A percentile compares a stretch with the other conserved stretches of the same genome.
Conservation (phyloP, 2,888 invertebrate species). For the Poecilus cupreus region DNA sequence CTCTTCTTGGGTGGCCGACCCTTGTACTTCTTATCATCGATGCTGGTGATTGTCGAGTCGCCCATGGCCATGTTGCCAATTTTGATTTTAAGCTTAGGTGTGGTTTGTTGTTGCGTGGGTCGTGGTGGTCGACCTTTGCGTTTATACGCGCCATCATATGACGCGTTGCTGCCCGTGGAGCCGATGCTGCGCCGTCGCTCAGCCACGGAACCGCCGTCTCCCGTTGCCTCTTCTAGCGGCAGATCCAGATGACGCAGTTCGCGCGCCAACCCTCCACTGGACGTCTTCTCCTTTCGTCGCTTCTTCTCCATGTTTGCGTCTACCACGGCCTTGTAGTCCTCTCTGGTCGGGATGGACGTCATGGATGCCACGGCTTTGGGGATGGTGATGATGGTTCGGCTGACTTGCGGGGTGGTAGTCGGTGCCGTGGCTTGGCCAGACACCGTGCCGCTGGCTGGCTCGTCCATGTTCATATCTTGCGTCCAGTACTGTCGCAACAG, state of each 20-base stretch:
- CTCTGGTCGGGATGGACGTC: slow-evolving; percentile 89
- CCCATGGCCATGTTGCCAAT: slow-evolving; percentile 76
- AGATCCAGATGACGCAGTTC: slow-evolving; percentile 81
- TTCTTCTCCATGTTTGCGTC: slow-evolving; percentile 83
- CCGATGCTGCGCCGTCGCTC: slow-evolving; percentile 74
- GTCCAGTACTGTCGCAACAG: slow-evolving; percentile 89
- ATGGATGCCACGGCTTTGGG: slow-evolving; percentile 93
- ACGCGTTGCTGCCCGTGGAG: slow-evolving; percentile 70
- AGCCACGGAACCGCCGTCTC: slow-evolving; percentile 70
- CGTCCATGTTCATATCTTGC: slow-evolving; percentile 90
- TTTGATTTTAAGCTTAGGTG: slow-evolving; percentile 88
- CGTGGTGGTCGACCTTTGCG: slow-evolving; percentile 70
- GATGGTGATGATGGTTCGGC: slow-evolving; percentile 85
- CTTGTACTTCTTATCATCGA: slow-evolving; percentile 74
- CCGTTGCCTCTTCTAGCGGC: slow-evolving; percentile 73
- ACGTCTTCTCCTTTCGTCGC: slow-evolving; percentile 76
- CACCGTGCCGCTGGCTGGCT: slow-evolving; percentile 77
- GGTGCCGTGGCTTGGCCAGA: slow-evolving; percentile 76
- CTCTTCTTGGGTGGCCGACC: slow-evolving; percentile 86
- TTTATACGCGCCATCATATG: slow-evolving; percentile 66
- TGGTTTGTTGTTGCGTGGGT: slow-evolving; percentile 69
- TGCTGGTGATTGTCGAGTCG: slow-evolving; percentile 65
- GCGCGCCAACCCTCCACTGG: slow-evolving; percentile 75
- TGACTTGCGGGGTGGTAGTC: slow-evolving; percentile 77
- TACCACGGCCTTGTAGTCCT: slow-evolving; percentile 83